Conservation (phyloP, 2,113 vertebrate genomes). For the Podarcis cretensis region DNA sequence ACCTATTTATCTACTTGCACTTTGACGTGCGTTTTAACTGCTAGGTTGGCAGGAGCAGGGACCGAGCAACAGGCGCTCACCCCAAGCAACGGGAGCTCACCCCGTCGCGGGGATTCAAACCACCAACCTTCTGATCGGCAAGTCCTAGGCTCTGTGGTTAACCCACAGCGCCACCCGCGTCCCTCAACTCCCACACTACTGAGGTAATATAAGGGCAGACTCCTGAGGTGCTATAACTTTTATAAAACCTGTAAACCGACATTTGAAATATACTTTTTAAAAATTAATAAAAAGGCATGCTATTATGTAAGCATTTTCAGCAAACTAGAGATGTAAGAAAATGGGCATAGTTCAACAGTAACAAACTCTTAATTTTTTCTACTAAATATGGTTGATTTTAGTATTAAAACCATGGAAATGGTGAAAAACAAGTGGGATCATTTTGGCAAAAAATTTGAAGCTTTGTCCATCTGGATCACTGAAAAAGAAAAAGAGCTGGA, state of each 20-base stretch:
- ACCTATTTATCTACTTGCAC: too few species aligned
- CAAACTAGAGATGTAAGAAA: slow-evolving; percentile 39
- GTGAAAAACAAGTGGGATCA: slow-evolving; percentile 89
- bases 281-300: neutral
- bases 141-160: too few species aligned
- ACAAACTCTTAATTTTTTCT: slow-evolving; percentile 74
- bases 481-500: slow-evolving; percentile 87
- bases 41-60: too few species aligned
- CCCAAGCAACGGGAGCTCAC: too few species aligned
- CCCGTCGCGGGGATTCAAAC: too few species aligned
- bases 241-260: neutral
- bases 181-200: neutral
- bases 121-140: too few species aligned
- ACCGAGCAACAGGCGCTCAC: too few species aligned
- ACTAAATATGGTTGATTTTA: slow-evolving; percentile 84
- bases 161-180: too few species aligned
- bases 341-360: slow-evolving; percentile 51
- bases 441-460: slow-evolving; percentile 87
- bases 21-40: too few species aligned
- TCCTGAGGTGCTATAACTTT: neutral
- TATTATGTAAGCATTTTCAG: slow-evolving; percentile 24
- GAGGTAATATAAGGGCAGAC: neutral
- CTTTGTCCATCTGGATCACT: slow-evolving; percentile 87
- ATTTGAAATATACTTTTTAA: neutral
- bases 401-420: slow-evolving; percentile 90